Evolutionary conservation across 2,888 invertebrate genomes (phyloP), one percentile per base, ranked within the genome.

Genomic region (Zhuqinia jingwanae): DNA sequence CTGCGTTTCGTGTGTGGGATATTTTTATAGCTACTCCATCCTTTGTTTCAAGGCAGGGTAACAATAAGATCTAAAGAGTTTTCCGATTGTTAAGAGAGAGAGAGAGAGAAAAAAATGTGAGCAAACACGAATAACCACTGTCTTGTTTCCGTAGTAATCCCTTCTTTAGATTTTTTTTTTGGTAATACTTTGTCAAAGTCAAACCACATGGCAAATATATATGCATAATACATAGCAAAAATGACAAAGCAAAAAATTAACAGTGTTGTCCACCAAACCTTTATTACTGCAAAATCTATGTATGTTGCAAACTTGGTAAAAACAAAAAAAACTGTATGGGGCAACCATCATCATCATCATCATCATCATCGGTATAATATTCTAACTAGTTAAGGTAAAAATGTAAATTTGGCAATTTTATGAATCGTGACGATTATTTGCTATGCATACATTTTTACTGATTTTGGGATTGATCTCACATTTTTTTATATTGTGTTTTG

Each of bases 31-130:
- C 30, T 6, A 36, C 22, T 17, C 30, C 65, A 53, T 79, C 50
- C 79, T 50, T 50, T 65, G 63, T 65, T 17, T 79, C 79, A 79
- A 79, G 65, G 79, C 36, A n/a, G 27, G 63, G 20, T 45, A 75
- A 20, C 22, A 68, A 15, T 2, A 50, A n/a, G n/a, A n/a, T n/a
- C n/a, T n/a, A n/a, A n/a, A n/a, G n/a, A n/a, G n/a, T n/a, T n/a
- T n/a, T n/a, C n/a, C n/a, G n/a, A n/a, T n/a, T n/a, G n/a, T 27
- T 15, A 10, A 27, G 30, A 65, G 42, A 65, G 36, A 42, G 22
- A 15, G 25, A 22, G 22, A 58, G 25, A 58, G 20, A 8, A 58
- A 15, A 3, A 58, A 58, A 58, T 5, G 58, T 58, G n/a, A 30
- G 58, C 22, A 58, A 2, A 20, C 6, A 20, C 2, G 17, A 20